Percentiles rank a stretch among this genome's conserved stretches.
These are phyloP conservation scores for Triops cancriformis DNA, from an alignment of 1,140 invertebrate species.

Conservation along the genomic window DNA sequence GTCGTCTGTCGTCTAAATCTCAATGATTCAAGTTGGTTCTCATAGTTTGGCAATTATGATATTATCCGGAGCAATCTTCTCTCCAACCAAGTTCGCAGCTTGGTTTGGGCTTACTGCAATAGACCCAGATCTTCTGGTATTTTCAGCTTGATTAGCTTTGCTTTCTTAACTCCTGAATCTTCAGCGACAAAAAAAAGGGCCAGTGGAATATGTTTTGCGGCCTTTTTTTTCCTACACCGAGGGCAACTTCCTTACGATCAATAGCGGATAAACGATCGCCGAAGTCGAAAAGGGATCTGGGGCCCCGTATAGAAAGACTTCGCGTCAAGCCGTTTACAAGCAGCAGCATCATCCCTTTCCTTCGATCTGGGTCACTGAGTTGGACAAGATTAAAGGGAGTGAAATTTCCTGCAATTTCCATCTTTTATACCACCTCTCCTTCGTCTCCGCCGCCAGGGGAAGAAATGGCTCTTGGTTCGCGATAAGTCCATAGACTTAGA, in stretches of 20 bases:
- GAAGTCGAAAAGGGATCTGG: background rate
- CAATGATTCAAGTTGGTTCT: background rate
- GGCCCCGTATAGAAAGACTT: background rate
- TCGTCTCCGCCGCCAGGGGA: background rate
- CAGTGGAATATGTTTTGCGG: background rate
- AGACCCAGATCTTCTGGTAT: background rate
- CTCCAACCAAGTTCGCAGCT: background rate
- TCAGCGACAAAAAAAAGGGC: background rate
- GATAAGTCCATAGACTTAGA: no score
- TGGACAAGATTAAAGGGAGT: conserved; percentile 10
- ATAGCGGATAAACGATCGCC: background rate
- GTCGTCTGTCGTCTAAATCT: background rate
- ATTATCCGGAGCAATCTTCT: background rate
- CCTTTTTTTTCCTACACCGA: background rate
- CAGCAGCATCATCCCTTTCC: background rate
- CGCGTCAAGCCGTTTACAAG: background rate
- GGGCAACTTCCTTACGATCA: background rate
- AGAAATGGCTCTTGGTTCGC: no score
- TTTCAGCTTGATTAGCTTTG: background rate
- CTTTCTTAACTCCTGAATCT: background rate
- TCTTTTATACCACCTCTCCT: background rate
- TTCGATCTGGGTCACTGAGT: conserved; percentile 9
- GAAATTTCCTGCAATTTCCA: conserved; percentile 14
- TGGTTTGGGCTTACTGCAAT: background rate
- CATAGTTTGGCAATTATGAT: background rate